Evolutionary conservation across 2,797 vertebrate genomes (phyloP), one percentile per base, ranked within the genome.

Genomic region (Onychomys leucogaster): DNA sequence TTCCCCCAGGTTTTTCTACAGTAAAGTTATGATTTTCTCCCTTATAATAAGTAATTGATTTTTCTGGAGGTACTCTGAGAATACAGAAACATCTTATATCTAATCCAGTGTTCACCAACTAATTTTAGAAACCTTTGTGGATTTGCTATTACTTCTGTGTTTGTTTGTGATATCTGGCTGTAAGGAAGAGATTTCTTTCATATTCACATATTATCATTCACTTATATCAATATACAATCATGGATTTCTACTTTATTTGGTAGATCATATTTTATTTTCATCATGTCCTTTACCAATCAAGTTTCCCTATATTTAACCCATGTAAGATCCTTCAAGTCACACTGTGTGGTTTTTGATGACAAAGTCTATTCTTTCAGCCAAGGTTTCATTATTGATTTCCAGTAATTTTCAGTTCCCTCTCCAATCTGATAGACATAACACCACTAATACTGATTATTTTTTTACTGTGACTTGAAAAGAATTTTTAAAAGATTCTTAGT

Each of bases 91-190:
- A 37, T 29, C 21, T 75, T 89, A 29, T 86, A 82, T 91, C 19
- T 52, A 95, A 94, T 76, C 37, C 63, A 96, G 46, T 32, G 87
- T 94, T 76, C n/a, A 67, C 11, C 19, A 49, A 76, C 32, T 69
- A 91, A 94, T 91, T 96, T 96, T 92, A 95, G 5, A 65, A 92
- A 67, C 2, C 8, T 2, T 29, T 69, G 46, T 95, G 69, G 41
- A 63, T 37, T 87, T 32, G 63, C 23, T 78, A 27, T 94, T 87
- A 8, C 6, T 69, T 83, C 19, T 93, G 0, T 81, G 37, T 43
- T 90, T 82, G n/a, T 46, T 77, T 69, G 16, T 69, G 25, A 34
- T 49, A 78, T 80, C 65, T 6, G 14, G 32, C 11, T 46, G 0
- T 65, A 63, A 67, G 10, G 27, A 87, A 67, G 5, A 81, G 1